phyloP scores from a whole-genome alignment of 1,140 invertebrate genomes.

The Trichomalopsis sarcophagae region DNA sequence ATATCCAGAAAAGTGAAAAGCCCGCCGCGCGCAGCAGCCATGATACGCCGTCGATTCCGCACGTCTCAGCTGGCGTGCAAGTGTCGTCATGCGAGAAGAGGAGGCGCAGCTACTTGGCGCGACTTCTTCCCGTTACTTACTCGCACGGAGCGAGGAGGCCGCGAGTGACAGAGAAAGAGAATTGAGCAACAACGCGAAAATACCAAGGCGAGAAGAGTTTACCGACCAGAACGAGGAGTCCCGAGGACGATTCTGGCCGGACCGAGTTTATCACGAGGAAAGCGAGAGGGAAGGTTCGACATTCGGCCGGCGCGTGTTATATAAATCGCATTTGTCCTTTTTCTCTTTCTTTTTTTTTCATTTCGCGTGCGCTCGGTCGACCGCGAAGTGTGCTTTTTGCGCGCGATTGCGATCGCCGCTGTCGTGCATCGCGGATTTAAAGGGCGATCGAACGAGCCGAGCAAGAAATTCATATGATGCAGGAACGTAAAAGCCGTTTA shows the following conservation, averaged over 20 bases:
- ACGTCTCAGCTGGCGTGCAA: not conserved
- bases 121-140: slow-evolving; percentile 34
- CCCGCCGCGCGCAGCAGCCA: not conserved
- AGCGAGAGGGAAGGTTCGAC: not conserved
- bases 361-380: not conserved
- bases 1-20: slow-evolving; percentile 40
- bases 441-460: not conserved
- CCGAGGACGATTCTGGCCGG: no score
- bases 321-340: not conserved
- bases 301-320: not conserved
- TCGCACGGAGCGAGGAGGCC: not conserved
- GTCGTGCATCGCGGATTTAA: not conserved
- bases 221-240: slow-evolving; percentile 2
- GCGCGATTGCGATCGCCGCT: not conserved
- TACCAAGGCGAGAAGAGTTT: not conserved
- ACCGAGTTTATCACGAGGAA: not conserved
- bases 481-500: not conserved
- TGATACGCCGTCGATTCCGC: slow-evolving; percentile 16
- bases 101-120: not conserved
- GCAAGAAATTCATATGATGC: not conserved
- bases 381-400: not conserved
- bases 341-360: not conserved
- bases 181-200: slow-evolving; percentile 33
- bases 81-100: slow-evolving; percentile 15
- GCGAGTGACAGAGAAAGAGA: not conserved